phyloP scores from a whole-genome alignment of 2,888 invertebrate species.

The Pomacea canaliculata region DNA sequence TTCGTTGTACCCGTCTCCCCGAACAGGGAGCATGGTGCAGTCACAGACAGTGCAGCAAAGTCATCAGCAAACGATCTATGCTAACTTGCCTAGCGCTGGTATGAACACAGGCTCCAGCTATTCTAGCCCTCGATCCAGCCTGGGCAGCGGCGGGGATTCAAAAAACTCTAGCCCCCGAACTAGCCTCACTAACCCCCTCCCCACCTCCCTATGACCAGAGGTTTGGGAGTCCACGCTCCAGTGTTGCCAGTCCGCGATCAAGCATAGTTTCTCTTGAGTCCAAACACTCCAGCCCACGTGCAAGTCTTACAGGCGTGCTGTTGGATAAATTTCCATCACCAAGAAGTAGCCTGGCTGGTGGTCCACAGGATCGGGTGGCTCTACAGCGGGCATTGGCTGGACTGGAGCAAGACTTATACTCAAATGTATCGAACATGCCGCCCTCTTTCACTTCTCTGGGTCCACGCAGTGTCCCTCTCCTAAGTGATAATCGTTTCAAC shows the following conservation, averaged over 20 bases:
- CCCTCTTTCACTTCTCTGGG: slow-evolving; percentile 39
- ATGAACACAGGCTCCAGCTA: slow-evolving; percentile 36
- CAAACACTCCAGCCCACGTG: slow-evolving; percentile 71
- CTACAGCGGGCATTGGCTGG: slow-evolving; percentile 29
- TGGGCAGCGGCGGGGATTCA: slow-evolving; percentile 61
- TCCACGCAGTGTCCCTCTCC: slow-evolving; percentile 36
- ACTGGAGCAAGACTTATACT: slow-evolving; percentile 29
- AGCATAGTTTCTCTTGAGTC: slow-evolving; percentile 70
- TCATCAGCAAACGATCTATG: slow-evolving; percentile 31
- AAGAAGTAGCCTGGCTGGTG: slow-evolving; percentile 59
- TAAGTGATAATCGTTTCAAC: slow-evolving; percentile 56
- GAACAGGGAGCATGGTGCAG: slow-evolving; percentile 35
- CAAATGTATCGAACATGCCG: slow-evolving; percentile 23
- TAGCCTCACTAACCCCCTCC: slow-evolving; percentile 54
- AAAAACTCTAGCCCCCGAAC: slow-evolving; percentile 62
- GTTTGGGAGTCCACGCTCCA: slow-evolving; percentile 52
- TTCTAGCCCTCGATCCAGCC: slow-evolving; percentile 68
- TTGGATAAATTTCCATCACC: slow-evolving; percentile 69
- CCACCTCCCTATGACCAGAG: slow-evolving; percentile 55
- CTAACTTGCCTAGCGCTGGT: slow-evolving; percentile 26
- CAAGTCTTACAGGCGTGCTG: slow-evolving; percentile 58
- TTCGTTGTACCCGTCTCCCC: slow-evolving; percentile 37
- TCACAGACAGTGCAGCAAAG: slow-evolving; percentile 34
- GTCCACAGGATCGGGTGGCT: slow-evolving; percentile 43
- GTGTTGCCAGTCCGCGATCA: slow-evolving; percentile 60